These are phyloP conservation scores for Morinoia aosen DNA, from an alignment of 2,888 invertebrate genomes.

Conservation along the genomic window DNA sequence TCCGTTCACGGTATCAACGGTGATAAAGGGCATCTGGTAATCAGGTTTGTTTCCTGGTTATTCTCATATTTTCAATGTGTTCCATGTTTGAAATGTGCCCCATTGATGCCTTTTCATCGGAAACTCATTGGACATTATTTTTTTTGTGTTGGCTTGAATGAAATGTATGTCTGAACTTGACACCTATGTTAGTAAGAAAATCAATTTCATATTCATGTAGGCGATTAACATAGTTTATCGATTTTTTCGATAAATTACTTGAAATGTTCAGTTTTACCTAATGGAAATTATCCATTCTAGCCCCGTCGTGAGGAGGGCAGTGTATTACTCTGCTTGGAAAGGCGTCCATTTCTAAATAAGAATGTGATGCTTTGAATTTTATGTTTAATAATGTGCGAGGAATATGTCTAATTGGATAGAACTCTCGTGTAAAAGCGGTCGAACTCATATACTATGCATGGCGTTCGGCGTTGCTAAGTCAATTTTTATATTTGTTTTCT, in stretches of 20 bases:
- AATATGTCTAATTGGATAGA: neutral
- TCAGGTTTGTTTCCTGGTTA: neutral
- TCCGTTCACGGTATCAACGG: neutral
- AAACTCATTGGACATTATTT: neutral
- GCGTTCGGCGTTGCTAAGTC: neutral
- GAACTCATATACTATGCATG: neutral
- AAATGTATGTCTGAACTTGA: neutral
- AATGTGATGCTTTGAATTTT: neutral
- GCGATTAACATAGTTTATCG: neutral
- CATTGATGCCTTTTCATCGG: neutral
- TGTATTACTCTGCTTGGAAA: neutral
- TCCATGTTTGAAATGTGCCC: neutral
- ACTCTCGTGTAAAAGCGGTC: neutral
- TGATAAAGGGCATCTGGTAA: neutral
- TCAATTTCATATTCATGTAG: neutral
- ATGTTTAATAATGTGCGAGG: neutral
- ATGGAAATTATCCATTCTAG: neutral
- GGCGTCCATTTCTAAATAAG: neutral
- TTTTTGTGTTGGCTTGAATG: neutral
- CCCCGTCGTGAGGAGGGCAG: neutral
- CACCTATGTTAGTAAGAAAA: neutral
- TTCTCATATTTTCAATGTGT: neutral
- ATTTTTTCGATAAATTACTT: neutral
- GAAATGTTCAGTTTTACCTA: neutral
- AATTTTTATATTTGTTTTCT: neutral